Conservation (phyloP, 2,113 vertebrate species). For the Meriones unguiculatus region DNA sequence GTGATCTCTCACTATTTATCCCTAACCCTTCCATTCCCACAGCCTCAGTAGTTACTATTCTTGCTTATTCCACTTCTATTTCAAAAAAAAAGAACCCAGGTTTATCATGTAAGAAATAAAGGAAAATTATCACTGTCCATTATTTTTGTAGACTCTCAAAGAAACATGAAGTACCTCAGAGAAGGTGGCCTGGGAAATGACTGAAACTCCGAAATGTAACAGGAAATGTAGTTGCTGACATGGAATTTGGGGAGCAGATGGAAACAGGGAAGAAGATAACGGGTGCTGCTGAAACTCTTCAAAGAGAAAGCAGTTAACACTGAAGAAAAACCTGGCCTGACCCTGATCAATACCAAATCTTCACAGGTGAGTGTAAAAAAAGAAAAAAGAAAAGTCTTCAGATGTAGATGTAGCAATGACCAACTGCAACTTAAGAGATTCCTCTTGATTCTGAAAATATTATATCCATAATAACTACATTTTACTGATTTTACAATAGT, state of each 20-base stretch:
- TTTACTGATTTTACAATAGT: constrained; percentile 62
- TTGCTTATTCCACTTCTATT: neutral
- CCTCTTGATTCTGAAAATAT: constrained; percentile 57
- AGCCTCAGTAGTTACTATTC: neutral
- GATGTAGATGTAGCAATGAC: neutral
- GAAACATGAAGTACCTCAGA: neutral
- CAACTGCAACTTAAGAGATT: neutral
- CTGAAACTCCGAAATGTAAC: neutral
- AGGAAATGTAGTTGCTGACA: constrained; percentile 10
- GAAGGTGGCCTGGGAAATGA: neutral
- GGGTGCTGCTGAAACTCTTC: neutral
- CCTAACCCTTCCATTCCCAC: neutral
- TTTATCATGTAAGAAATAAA: neutral
- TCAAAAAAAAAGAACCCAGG: neutral
- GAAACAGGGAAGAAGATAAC: neutral
- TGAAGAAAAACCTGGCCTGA: constrained; percentile 3
- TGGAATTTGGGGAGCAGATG: neutral
- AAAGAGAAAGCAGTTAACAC: neutral
- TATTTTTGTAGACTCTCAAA: neutral
- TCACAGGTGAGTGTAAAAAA: neutral
- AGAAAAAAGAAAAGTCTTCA: neutral
- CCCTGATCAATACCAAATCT: neutral
- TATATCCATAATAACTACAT: constrained; percentile 43
- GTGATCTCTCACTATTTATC: neutral
- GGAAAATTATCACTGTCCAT: neutral